Evolutionary conservation across 2,113 vertebrate genomes (phyloP).

Genomic region (Gadus macrocephalus): DNA sequence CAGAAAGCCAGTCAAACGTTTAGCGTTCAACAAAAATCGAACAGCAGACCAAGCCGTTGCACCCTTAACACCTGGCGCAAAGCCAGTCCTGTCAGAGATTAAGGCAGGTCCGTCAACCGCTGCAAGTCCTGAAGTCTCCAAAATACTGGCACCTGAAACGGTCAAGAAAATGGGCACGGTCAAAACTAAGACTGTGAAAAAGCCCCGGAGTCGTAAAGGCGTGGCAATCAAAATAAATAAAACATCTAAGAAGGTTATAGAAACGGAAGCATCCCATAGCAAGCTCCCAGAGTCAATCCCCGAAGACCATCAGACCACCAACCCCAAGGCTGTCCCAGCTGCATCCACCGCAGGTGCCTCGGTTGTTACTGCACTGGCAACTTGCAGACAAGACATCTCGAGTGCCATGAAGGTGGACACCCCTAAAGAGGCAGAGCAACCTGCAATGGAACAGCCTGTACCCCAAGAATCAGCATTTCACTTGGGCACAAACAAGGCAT

Average conservation of each 20-base stretch:
- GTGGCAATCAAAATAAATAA: slow-evolving; percentile 72
- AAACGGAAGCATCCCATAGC: slow-evolving; percentile 60
- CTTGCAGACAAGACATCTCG: slow-evolving; percentile 69
- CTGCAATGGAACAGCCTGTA: slow-evolving; percentile 74
- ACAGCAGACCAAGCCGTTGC: slow-evolving; percentile 62
- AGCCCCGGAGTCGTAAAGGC: slow-evolving; percentile 76
- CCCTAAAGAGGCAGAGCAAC: slow-evolving; percentile 76
- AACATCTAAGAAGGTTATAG: slow-evolving; percentile 43
- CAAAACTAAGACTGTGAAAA: slow-evolving; percentile 77
- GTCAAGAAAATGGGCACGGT: slow-evolving; percentile 80
- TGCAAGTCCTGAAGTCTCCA: slow-evolving; percentile 60
- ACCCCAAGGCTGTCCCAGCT: slow-evolving; percentile 67
- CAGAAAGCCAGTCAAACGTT: slow-evolving; percentile 79
- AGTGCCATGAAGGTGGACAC: slow-evolving; percentile 68
- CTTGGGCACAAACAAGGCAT: slow-evolving; percentile 57
- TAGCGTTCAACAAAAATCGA: slow-evolving; percentile 76
- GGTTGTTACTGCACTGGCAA: slow-evolving; percentile 72
- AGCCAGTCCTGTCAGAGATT: slow-evolving; percentile 37
- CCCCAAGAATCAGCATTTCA: slow-evolving; percentile 77
- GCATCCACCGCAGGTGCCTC: slow-evolving; percentile 55
- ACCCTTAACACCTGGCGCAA: slow-evolving; percentile 44
- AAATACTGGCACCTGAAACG: slow-evolving; percentile 67
- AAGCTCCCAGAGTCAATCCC: slow-evolving; percentile 75
- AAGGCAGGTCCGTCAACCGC: slow-evolving; percentile 64
- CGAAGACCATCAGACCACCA: slow-evolving; percentile 68